Base-by-base conservation (phyloP, 1,140 invertebrate genomes). In the Mylabris phalerata region DNA sequence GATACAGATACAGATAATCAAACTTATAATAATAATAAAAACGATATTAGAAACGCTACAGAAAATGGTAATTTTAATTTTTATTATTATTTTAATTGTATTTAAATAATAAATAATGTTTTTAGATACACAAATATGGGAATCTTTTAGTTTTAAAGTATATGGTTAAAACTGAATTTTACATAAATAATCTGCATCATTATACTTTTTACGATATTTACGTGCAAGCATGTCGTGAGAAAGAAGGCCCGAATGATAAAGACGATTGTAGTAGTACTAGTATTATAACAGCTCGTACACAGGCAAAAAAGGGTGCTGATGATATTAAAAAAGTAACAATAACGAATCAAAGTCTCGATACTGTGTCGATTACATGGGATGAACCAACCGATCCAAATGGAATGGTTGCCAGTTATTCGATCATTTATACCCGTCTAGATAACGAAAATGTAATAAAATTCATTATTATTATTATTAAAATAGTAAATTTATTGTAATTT, bases 321-420 rank as follows among this genome's bases (percentile, higher is more conserved):
- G 72, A 82, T 49, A 82, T 86, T 52, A 75, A 72, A 1, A 68
- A 73, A 2, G 67, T 86, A 24, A 51, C 59, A 19, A 71, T 74
- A 39, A 77, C 72, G 26, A 71, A 72, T 58, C 50, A 67, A 43
- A 73, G 63, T 46, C 55, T 61, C 25, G 63, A 77, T 1, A 78
- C 78, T 50, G 79, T 87, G 1, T 82, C 81, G 41, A 70, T 89
- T 0, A 73, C 73, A 7, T 98, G 94, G 94, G 73, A 82, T 0
- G 84, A 88, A 66, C 93, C 93, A 0, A 51, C 66, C n/a, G 73
- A 84, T 56, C 92, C 93, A 0, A 98, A 98, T 73, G 91, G 93
- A 1, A 77, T 90, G 26, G 87, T 96, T 44, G 79, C 93, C 3
- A 84, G 84, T 0, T 95, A 94, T 73, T 82, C 85, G 49, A 84